Base-by-base conservation (phyloP, 2,888 invertebrate species). In the Adelphocoris suturalis region DNA sequence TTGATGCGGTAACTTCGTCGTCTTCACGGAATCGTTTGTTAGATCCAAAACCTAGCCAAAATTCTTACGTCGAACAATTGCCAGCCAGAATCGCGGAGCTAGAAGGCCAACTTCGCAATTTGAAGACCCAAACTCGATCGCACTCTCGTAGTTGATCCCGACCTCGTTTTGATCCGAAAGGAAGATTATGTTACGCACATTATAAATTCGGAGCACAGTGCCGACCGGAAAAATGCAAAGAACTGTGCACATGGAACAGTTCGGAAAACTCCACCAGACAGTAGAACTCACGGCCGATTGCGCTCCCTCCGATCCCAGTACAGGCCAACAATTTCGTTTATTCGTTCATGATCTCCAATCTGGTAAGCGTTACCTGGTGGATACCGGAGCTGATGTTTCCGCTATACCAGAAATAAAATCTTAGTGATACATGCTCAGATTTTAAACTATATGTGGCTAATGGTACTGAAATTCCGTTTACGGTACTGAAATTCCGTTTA, bases 301-400 rank as follows among this genome's bases (percentile, higher is more conserved):
- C 23, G 23, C 68, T 68, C 11, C 68, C 23, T n/a, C 68, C n/a
- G 7, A 68, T 68, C 48, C 13, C 48, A 68, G 68, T 68, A n/a
- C 68, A 68, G 68, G 68, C 68, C 68, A 68, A 68, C 68, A 68
- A 68, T 68, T 12, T 16, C 68, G 68, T 68, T 68, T 23, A 23
- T 68, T 68, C 16, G 7, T 68, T n/a, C 23, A 68, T 68, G 68
- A 68, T 68, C 68, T n/a, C n/a, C 13, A 55, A 55, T 14, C 55
- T 55, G 55, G 55, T 14, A 12, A 55, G 14, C 55, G 55, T 14
- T n/a, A n/a, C n/a, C n/a, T n/a, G n/a, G n/a, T n/a, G n/a, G n/a
- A n/a, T n/a, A n/a, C n/a, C n/a, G n/a, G 12, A 14, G 13, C 55
- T 55, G 55, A 55, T 14, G 55, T 55, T 55, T 55, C 55, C 55